A percentile compares a stretch with the other conserved stretches of the same genome.
phyloP scores from a whole-genome alignment of 2,113 vertebrate genomes.

The Shinisaurus crocodilurus region DNA sequence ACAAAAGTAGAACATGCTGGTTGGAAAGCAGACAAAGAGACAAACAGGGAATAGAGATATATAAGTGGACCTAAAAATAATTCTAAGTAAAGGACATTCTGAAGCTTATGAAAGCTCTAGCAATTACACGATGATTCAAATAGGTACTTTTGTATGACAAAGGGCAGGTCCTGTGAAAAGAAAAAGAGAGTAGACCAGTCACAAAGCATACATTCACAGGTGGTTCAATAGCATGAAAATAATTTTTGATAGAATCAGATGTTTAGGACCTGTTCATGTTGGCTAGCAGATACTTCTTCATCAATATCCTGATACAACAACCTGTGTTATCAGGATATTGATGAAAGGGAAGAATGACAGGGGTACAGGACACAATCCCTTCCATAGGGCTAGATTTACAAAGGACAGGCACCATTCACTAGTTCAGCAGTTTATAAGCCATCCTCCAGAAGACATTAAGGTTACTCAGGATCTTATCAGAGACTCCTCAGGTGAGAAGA shows the following conservation, averaged over 20 bases:
- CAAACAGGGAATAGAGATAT: neutral
- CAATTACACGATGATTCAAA: neutral
- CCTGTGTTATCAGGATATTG: neutral
- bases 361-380: neutral
- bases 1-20: neutral
- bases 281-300: neutral
- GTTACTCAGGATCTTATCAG: no score
- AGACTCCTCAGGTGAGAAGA: no score
- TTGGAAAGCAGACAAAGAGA: neutral
- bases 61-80: constrained; percentile 1
- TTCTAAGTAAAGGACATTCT: neutral
- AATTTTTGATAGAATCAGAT: neutral
- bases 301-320: neutral
- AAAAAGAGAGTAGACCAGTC: neutral
- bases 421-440: neutral
- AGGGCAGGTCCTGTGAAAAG: neutral
- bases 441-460: neutral
- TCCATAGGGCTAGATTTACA: neutral
- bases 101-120: neutral
- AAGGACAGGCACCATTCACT: neutral
- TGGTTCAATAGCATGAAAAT: neutral
- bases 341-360: neutral
- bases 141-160: neutral
- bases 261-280: neutral
- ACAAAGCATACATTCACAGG: neutral